Conservation (phyloP, 2,797 vertebrate genomes). For the Lithobates sylvaticus region DNA sequence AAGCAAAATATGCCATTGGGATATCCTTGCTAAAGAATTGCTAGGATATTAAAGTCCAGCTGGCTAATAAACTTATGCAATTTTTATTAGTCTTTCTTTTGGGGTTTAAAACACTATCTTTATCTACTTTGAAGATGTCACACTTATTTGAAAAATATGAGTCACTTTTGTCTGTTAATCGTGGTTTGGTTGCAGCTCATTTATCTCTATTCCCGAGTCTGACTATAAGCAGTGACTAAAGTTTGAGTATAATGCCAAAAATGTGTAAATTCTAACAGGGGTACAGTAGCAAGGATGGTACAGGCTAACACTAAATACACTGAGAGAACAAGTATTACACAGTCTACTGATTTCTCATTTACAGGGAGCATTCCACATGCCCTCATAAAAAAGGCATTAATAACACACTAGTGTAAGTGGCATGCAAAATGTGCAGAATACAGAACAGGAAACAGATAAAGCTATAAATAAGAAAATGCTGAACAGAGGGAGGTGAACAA, state of each 20-base stretch:
- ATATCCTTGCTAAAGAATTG: too few species aligned
- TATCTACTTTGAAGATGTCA: constrained; percentile 2
- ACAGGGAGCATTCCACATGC: constrained; percentile 11
- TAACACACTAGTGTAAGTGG: not conserved
- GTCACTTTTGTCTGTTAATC: constrained; percentile 10
- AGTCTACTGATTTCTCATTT: constrained; percentile 14
- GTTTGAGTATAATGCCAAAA: constrained; percentile 16
- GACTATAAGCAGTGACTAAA: constrained; percentile 26
- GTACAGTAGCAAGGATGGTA: constrained; percentile 26
- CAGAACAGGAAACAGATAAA: not conserved
- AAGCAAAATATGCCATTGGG: not conserved
- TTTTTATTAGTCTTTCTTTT: not conserved
- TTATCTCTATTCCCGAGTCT: constrained; percentile 28
- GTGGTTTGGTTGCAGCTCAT: constrained; percentile 2
- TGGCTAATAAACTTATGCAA: not conserved
- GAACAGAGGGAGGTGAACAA: too few species aligned
- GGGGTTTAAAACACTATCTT: not conserved
- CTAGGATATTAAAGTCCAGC: not conserved
- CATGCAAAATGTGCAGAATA: not conserved
- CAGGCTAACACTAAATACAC: constrained; percentile 36
- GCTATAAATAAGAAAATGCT: too few species aligned
- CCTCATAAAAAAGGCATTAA: constrained; percentile 21
- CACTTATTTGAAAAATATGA: constrained; percentile 3
- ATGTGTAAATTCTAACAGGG: constrained; percentile 2
- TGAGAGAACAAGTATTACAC: constrained; percentile 1